Evolutionary conservation across 1,140 invertebrate genomes (phyloP).

Genomic region (Apolygus lucorum): DNA sequence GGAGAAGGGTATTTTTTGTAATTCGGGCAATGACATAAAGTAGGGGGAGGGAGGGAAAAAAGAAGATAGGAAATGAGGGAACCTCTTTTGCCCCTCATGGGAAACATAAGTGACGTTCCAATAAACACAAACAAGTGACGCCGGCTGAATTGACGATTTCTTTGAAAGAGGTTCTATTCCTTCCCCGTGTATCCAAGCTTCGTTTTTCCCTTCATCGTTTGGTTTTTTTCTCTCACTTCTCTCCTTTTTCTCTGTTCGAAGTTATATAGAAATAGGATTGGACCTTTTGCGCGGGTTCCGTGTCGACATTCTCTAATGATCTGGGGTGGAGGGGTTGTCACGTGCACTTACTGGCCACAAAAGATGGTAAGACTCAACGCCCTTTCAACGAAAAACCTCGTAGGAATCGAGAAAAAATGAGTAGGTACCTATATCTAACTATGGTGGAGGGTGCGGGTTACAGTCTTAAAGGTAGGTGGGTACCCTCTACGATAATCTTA

Average conservation of each 20-base stretch:
- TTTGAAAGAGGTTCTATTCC: conserved; percentile 15
- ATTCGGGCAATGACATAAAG: conserved; percentile 16
- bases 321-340: conserved; percentile 2
- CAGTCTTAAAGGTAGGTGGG: no score
- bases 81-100: conserved; percentile 18
- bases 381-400: background rate
- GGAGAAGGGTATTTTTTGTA: conserved; percentile 14
- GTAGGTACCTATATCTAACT: no score
- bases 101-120: conserved; percentile 24
- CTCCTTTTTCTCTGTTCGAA: background rate
- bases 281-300: conserved; percentile 4
- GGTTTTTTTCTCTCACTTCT: conserved; percentile 3
- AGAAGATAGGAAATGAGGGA: conserved; percentile 20
- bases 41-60: background rate
- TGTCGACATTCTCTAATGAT: conserved; percentile 7
- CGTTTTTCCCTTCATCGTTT: background rate
- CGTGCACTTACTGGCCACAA: background rate
- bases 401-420: background rate
- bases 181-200: background rate
- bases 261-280: background rate
- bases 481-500: no score
- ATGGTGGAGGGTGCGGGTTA: no score
- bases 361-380: background rate
- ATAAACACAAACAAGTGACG: conserved; percentile 24
- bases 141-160: conserved; percentile 21